Conservation (phyloP, 1,140 invertebrate genomes). For the Monochamus saltuarius region DNA sequence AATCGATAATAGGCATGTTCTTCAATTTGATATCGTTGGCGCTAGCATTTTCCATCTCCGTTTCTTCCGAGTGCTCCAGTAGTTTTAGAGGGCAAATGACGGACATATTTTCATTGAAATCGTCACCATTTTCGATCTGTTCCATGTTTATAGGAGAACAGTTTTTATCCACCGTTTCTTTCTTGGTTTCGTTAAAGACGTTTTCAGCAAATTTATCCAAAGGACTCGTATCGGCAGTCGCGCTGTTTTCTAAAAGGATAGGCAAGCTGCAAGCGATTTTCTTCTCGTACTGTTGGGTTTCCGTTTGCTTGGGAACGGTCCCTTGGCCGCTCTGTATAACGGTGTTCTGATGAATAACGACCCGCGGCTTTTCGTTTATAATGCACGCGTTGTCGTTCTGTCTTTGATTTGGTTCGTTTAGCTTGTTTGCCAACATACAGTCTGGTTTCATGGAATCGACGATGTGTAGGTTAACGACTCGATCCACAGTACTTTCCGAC, state of each 20-base stretch:
- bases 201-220: background rate
- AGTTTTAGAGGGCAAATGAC: conserved; percentile 2
- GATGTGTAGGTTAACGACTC: conserved; percentile 41
- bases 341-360: conserved; percentile 32
- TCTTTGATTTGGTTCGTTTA: conserved; percentile 14
- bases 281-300: conserved; percentile 3
- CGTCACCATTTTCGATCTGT: conserved; percentile 20
- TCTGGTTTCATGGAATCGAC: conserved; percentile 35
- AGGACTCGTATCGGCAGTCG: conserved; percentile 4
- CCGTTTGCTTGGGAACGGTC: background rate
- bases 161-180: conserved; percentile 35
- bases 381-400: background rate
- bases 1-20: conserved; percentile 37
- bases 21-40: conserved; percentile 2
- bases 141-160: conserved; percentile 37
- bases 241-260: background rate
- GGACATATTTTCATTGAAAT: background rate
- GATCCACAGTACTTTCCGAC: conserved; percentile 20
- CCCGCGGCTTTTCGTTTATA: conserved; percentile 4
- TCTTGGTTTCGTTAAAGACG: conserved; percentile 15
- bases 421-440: conserved; percentile 31
- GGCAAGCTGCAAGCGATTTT: too few species aligned
- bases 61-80: background rate
- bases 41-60: background rate
- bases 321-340: conserved; percentile 22